Base-by-base conservation (phyloP, 2,113 vertebrate species). In the Tyto alba region DNA sequence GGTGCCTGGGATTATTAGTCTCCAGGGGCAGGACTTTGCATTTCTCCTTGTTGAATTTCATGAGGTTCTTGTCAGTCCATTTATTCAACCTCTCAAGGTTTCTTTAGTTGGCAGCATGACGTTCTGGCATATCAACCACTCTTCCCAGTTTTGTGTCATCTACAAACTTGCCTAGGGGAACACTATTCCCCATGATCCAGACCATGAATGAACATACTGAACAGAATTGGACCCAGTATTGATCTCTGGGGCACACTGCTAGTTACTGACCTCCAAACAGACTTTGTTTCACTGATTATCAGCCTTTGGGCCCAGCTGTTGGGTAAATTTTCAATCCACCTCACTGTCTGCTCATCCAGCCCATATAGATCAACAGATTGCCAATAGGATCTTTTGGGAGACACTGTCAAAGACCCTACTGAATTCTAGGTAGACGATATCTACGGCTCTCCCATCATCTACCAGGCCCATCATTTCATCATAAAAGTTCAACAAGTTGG, bases 261-360 rank as follows among this genome's bases (percentile, higher is more conserved):
- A 47, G 16, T 60, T 67, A 73, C 10, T 73, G 13, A 18, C 4
- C 22, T 67, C 22, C 27, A 38, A 30, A 8, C 11, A 68, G 11
- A 22, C n/a, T 55, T 20, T 78, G 9, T 67, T 78, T 9, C 45
- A 36, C 34, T 62, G 32, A 45, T 40, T 25, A 53, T 15, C 12
- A 41, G 3, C 6, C 5, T 73, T 41, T 25, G 8, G 53, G 5
- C 2, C 10, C 21, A 26, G 3, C 2, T 0, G 0, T 72, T 40
- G 1, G 0, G 7, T 22, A 45, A 66, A 16, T 41, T 83, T 64
- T 64, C 38, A 45, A 2, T 45, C 50, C 22, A 48, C 19, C 2
- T 67, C 45, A 13, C 4, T 52, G 4, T 55, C 9, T 43, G 21
- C 18, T 66, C 26, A 74, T 38, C 12, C 29, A 75, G 17, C 19